These are phyloP conservation scores for Hecatera dysodea DNA, from an alignment of 2,888 invertebrate genomes.

Conservation along the genomic window DNA sequence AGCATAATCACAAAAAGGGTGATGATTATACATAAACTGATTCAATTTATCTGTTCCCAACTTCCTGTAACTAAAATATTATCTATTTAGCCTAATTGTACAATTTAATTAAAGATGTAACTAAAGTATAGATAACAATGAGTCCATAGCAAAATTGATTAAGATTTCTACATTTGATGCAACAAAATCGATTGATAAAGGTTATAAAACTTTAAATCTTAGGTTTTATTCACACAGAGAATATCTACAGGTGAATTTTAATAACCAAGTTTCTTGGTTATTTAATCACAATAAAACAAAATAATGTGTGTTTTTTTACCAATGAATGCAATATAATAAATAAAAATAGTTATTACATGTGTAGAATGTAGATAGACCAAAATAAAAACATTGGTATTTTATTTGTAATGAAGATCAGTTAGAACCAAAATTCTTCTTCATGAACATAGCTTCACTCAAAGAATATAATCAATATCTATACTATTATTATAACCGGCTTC, in stretches of 20 bases:
- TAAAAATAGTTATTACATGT: too few relatives aligned
- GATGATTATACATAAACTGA: too few relatives aligned
- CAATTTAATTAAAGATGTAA: constrained; percentile 1
- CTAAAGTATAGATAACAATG: constrained; percentile 18
- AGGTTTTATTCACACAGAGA: neutral
- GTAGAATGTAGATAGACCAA: too few relatives aligned
- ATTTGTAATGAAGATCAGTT: too few relatives aligned
- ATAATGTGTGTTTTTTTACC: too few relatives aligned
- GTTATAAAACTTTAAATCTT: constrained; percentile 1
- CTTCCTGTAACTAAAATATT: constrained; percentile 4
- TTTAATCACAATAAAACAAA: neutral
- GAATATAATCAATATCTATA: too few relatives aligned
- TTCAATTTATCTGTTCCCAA: neutral
- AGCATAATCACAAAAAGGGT: too few relatives aligned
- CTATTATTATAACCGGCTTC: too few relatives aligned
- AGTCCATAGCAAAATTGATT: neutral
- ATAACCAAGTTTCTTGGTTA: neutral
- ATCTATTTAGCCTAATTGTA: neutral
- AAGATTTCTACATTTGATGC: neutral
- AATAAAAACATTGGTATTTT: too few relatives aligned
- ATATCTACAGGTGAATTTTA: neutral
- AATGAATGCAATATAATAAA: too few relatives aligned
- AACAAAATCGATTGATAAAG: constrained; percentile 1
- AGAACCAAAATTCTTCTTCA: too few relatives aligned
- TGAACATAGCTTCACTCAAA: too few relatives aligned